phyloP scores from a whole-genome alignment of 30 jellyfish, hydroid and myxozoan genomes.

The Clytia hemisphaerica region DNA sequence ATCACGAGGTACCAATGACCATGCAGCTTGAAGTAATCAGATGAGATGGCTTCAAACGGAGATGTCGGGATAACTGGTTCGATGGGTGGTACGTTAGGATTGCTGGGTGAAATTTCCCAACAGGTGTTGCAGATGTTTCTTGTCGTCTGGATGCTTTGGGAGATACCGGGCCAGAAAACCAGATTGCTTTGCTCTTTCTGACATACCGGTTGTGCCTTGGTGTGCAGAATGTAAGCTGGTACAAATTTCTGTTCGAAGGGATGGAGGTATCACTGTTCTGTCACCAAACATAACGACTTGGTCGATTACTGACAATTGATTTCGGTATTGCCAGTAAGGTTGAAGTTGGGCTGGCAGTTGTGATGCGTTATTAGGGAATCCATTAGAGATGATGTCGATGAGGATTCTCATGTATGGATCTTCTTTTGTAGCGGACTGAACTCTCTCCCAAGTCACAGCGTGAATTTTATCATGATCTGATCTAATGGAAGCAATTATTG shows the following conservation, averaged over 20 bases:
- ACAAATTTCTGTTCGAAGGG: background rate
- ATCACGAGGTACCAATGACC: background rate
- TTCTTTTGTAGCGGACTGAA: conserved; percentile 9
- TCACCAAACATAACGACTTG: conserved; percentile 2
- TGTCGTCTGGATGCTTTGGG: background rate
- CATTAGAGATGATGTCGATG: background rate
- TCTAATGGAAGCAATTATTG: conserved; percentile 16
- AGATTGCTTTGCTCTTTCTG: conserved; percentile 1
- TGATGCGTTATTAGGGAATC: background rate
- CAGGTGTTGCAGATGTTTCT: background rate
- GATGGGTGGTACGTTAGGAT: background rate
- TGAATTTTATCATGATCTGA: background rate
- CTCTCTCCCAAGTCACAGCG: conserved; percentile 24
- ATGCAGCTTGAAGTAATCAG: background rate
- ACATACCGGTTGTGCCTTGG: conserved; percentile 13
- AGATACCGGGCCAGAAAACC: conserved; percentile 26
- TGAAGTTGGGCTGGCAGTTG: background rate
- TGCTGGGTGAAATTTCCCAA: background rate
- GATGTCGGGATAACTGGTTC: background rate
- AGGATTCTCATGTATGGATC: background rate
- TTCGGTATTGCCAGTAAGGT: background rate
- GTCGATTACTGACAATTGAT: background rate
- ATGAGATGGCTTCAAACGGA: background rate
- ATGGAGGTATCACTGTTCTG: conserved; percentile 13
- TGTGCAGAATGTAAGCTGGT: conserved; percentile 14